Percentiles rank a stretch among this genome's conserved stretches.
phyloP scores from a whole-genome alignment of 1,140 invertebrate genomes.

The Diuraphis noxia region DNA sequence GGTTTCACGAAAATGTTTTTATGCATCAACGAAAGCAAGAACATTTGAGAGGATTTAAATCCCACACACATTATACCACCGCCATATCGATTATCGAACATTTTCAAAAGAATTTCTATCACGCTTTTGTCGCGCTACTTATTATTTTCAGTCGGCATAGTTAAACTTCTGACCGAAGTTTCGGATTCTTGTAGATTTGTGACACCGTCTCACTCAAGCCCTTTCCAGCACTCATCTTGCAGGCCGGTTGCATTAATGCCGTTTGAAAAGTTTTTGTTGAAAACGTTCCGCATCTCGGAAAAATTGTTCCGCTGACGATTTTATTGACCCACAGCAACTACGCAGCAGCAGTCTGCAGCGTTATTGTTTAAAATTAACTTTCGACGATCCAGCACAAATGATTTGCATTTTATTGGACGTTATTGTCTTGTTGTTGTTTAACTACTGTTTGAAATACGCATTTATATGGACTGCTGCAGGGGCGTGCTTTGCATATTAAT shows the following conservation, averaged over 20 bases:
- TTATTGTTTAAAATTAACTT: not conserved
- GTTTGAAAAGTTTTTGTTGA: not conserved
- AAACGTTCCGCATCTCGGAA: not conserved
- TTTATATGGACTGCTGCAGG: no score
- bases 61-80: not conserved
- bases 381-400: not conserved
- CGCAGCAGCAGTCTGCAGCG: not conserved
- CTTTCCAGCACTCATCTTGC: not conserved
- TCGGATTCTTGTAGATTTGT: not conserved
- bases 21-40: not conserved
- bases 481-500: not conserved
- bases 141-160: not conserved
- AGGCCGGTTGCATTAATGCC: not conserved
- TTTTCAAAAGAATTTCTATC: not conserved
- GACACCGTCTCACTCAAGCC: not conserved
- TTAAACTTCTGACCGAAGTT: constrained; percentile 19
- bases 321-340: not conserved
- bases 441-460: not conserved
- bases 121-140: not conserved
- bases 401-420: not conserved
- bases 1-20: not conserved
- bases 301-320: not conserved
- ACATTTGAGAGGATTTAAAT: not conserved
- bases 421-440: not conserved
- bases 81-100: not conserved